phyloP scores from a whole-genome alignment of 2,113 vertebrate genomes.

The Nanger granti region DNA sequence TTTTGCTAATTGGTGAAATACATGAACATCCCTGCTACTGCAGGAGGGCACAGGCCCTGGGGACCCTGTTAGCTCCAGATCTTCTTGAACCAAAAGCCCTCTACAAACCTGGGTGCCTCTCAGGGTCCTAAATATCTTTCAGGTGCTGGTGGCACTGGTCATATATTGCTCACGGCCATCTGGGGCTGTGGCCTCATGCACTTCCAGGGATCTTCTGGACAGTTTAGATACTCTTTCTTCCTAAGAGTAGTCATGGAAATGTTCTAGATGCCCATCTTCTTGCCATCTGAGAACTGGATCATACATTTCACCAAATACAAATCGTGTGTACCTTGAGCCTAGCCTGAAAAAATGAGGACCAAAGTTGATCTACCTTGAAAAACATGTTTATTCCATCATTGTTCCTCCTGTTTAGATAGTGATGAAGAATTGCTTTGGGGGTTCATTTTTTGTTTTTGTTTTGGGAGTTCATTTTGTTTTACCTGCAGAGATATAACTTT shows the following conservation, averaged over 20 bases:
- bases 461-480: conserved; percentile 7
- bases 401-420: neutral
- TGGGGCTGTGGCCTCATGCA: neutral
- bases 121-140: neutral
- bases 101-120: neutral
- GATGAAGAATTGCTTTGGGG: neutral
- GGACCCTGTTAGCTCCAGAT: neutral
- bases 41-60: neutral
- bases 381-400: neutral
- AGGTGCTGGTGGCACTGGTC: neutral
- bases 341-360: neutral
- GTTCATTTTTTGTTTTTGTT: neutral
- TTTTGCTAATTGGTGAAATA: neutral
- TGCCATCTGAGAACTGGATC: neutral
- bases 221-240: neutral
- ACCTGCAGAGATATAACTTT: conserved; percentile 21
- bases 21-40: neutral
- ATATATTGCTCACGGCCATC: neutral
- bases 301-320: neutral
- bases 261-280: neutral
- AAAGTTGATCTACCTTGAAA: neutral
- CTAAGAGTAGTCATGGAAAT: neutral
- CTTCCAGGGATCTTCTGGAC: neutral
- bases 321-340: neutral
- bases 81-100: neutral